Evolutionary conservation across 2,888 invertebrate species (phyloP), one percentile per base, ranked within the genome.

Genomic region (Callinectes sapidus): DNA sequence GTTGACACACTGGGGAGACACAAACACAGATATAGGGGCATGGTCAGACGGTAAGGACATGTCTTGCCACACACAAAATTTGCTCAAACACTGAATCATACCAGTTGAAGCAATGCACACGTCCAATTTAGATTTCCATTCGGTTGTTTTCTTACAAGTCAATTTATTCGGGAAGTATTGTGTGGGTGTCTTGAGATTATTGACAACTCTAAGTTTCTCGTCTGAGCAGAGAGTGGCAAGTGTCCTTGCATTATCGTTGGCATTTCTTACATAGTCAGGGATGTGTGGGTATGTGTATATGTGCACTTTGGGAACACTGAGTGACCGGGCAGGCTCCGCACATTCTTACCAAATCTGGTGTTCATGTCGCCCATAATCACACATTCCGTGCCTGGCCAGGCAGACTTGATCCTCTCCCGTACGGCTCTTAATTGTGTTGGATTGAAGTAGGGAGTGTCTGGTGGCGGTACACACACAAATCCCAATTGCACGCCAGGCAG

Each of bases 101-200:
- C 14, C 18, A 18, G 66, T 66, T 66, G 66, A 66, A 18, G 66
- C 66, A 66, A 66, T 66, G 23, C 66, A 66, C 23, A 66, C 86
- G 42, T 42, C 86, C 86, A 86, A 3, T n/a, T 39, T 39, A 35
- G 42, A 86, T 86, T 35, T 86, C 39, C 86, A 86, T 2, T 86
- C 86, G 5, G 86, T 6, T 18, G 86, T 42, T 86, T 86, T 86
- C 42, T 42, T 86, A 16, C 2, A 86, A 35, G 86, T 86, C 39
- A 86, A 42, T 42, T 23, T 42, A 8, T 39, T 86, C 86, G 39
- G 39, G 42, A 86, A 86, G 2, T 39, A 42, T 42, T 39, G 86
- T 39, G 86, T 86, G 66, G 66, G 86, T 86, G 86, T 42, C 39
- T 42, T 39, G 39, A 86, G 86, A 32, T 35, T 86, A n/a, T 86